These are phyloP conservation scores for Odontomachus brunneus DNA, from an alignment of 1,140 invertebrate species.

Conservation along the genomic window DNA sequence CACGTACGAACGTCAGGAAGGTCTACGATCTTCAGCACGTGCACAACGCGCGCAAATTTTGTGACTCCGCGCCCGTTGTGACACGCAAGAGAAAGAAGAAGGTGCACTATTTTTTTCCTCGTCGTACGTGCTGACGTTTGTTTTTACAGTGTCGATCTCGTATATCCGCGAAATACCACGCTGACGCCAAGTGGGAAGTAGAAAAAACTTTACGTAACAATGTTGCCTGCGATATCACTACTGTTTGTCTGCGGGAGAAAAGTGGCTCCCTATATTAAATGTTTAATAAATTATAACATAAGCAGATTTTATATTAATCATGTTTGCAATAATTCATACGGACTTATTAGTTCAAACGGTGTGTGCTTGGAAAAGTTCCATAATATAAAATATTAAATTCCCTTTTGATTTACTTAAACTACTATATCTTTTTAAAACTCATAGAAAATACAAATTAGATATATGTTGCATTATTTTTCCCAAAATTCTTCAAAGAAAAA, in stretches of 20 bases:
- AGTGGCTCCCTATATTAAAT: no score
- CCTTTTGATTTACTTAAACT: no score
- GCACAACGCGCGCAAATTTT: slow-evolving; percentile 34
- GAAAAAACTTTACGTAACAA: slow-evolving; percentile 1
- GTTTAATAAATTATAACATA: no score
- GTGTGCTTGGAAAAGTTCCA: no score
- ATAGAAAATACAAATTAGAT: no score
- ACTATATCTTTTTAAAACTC: no score
- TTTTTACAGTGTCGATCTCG: slow-evolving; percentile 10
- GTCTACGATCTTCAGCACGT: slow-evolving; percentile 74
- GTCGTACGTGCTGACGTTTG: neutral
- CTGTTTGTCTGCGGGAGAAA: neutral
- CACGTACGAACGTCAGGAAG: slow-evolving; percentile 57
- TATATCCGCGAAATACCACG: neutral
- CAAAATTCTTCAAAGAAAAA: no score
- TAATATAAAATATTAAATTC: no score
- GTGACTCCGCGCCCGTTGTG: neutral
- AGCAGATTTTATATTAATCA: no score
- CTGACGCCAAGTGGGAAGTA: neutral
- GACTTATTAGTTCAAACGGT: no score
- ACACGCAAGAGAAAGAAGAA: neutral
- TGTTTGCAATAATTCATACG: no score
- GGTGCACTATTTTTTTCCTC: neutral
- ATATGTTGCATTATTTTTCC: no score
- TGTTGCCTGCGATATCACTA: neutral